Conservation (phyloP, 2,113 vertebrate genomes). For the Phrynocephalus versicolor region DNA sequence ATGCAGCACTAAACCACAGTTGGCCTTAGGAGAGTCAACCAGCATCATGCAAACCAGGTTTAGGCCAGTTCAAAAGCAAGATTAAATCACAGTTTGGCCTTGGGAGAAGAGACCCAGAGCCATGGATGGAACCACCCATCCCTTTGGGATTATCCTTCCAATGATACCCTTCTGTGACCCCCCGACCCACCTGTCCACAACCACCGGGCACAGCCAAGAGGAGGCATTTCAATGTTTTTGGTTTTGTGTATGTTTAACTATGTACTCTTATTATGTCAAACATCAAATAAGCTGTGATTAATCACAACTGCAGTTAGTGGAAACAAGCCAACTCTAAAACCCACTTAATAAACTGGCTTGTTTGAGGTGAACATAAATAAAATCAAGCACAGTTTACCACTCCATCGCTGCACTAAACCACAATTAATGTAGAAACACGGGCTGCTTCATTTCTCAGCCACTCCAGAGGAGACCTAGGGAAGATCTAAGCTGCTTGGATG, state of each 20-base stretch:
- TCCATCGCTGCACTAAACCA: background rate
- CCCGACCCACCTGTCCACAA: background rate
- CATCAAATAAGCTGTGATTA: background rate
- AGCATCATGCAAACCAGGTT: background rate
- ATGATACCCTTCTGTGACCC: no score
- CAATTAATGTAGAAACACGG: background rate
- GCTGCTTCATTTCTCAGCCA: background rate
- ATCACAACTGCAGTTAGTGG: background rate
- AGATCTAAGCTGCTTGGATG: no score
- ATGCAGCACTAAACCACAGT: accelerated
- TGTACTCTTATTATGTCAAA: background rate
- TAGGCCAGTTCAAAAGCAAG: no score
- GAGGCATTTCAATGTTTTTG: background rate
- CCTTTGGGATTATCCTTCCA: no score
- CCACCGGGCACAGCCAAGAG: background rate
- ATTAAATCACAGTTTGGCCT: no score
- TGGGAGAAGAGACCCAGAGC: no score
- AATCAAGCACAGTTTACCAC: background rate
- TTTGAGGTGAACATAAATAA: background rate
- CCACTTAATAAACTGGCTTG: background rate
- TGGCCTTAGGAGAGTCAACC: background rate
- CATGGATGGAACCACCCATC: no score
- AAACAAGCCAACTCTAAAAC: background rate
- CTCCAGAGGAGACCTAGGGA: background rate
- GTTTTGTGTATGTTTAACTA: background rate